Conservation (phyloP, 2,888 invertebrate genomes). For the Ganaspis brasiliensis region DNA sequence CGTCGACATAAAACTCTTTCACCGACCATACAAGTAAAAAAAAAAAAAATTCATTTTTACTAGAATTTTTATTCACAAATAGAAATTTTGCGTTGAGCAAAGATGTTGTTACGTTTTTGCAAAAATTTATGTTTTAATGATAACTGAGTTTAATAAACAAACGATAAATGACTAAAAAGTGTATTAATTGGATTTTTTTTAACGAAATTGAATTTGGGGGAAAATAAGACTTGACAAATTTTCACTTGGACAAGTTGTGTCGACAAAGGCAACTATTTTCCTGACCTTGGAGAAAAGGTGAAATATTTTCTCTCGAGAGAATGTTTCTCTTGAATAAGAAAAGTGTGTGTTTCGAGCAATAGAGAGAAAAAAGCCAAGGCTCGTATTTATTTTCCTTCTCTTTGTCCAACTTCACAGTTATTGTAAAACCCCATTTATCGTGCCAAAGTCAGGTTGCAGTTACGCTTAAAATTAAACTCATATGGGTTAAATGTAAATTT, state of each 20-base stretch:
- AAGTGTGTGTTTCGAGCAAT: background rate
- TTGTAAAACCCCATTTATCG: conserved; percentile 5
- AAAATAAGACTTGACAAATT: conserved; percentile 7
- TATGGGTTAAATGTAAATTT: conserved; percentile 1
- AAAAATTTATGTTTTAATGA: too few species aligned
- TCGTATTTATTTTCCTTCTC: conserved; percentile 7
- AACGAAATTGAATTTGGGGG: background rate
- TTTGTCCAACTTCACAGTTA: background rate
- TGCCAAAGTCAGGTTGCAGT: background rate
- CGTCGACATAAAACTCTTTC: background rate
- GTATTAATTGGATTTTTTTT: background rate
- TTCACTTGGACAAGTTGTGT: background rate
- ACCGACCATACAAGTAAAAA: background rate
- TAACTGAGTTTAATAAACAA: too few species aligned
- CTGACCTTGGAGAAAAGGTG: background rate
- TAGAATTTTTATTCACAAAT: too few species aligned
- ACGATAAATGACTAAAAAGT: too few species aligned
- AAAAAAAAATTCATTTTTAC: background rate
- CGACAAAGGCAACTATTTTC: conserved; percentile 1
- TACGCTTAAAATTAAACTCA: conserved; percentile 5
- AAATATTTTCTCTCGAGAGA: background rate
- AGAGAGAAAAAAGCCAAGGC: background rate
- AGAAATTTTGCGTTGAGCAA: too few species aligned
- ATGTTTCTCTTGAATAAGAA: conserved; percentile 14
- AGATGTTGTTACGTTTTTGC: too few species aligned